A percentile compares a stretch with the other conserved stretches of the same genome.
These are phyloP conservation scores for Steinernema hermaphroditum DNA, from an alignment of 2,888 invertebrate species.

Conservation along the genomic window DNA sequence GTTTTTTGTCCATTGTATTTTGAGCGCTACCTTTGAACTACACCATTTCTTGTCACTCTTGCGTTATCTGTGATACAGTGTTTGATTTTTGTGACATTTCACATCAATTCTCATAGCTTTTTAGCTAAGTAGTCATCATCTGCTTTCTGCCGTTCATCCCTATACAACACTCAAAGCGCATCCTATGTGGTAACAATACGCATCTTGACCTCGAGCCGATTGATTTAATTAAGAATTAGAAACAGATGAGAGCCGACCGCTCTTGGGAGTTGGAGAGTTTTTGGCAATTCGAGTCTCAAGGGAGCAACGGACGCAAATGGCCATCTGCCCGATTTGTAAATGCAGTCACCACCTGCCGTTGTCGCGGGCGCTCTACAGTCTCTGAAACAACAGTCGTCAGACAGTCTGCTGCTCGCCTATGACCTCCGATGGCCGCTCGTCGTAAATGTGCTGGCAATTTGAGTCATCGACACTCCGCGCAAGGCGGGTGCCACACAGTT, in stretches of 20 bases:
- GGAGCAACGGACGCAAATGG: constrained; percentile 21
- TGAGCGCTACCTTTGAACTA: no score
- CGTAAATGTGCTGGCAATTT: constrained; percentile 29
- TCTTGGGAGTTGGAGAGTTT: neutral
- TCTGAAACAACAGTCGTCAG: neutral
- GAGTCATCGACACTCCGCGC: constrained; percentile 3
- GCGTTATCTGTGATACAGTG: no score
- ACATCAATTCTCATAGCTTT: no score
- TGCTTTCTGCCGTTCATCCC: neutral
- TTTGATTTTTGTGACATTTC: no score
- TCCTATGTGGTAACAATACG: constrained; percentile 24
- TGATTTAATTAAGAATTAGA: constrained; percentile 23
- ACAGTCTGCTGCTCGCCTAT: neutral
- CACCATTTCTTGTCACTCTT: no score
- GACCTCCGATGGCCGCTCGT: constrained; percentile 15
- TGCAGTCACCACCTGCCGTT: constrained; percentile 24
- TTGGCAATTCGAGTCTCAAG: constrained; percentile 3
- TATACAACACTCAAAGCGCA: neutral
- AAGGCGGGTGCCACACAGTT: neutral
- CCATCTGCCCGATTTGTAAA: constrained; percentile 31
- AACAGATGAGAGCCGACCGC: neutral
- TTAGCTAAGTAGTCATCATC: no score
- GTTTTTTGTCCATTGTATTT: no score
- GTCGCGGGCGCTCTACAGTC: neutral
- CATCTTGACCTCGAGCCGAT: constrained; percentile 10